phyloP scores from a whole-genome alignment of 2,888 invertebrate species.

The Thelaira solivaga region DNA sequence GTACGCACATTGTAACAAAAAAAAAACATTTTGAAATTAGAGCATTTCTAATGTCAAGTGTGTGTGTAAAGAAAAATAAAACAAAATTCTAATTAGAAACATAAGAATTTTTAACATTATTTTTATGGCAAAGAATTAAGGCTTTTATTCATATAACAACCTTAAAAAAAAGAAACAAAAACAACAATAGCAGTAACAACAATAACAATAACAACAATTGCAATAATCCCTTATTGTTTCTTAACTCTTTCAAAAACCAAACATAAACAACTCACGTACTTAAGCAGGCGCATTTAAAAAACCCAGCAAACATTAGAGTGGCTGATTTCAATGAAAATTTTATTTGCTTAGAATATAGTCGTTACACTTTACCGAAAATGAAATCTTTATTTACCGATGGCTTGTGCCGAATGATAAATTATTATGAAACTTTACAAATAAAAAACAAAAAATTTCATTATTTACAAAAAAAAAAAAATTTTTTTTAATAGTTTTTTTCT shows the following conservation, averaged over 20 bases:
- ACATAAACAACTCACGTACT: neutral
- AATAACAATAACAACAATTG: conserved; percentile 21
- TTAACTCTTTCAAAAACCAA: conserved; percentile 21
- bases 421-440: too few relatives aligned
- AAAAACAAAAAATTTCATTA: too few relatives aligned
- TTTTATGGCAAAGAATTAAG: conserved; percentile 42
- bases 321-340: too few relatives aligned
- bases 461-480: too few relatives aligned
- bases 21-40: conserved; percentile 52
- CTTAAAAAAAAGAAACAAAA: too few relatives aligned
- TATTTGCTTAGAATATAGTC: too few relatives aligned
- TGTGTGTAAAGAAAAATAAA: neutral
- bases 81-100: conserved; percentile 53
- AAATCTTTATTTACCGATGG: too few relatives aligned
- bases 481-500: too few relatives aligned
- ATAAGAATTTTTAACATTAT: conserved; percentile 53
- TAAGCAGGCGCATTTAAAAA: too few relatives aligned
- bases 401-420: too few relatives aligned
- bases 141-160: conserved; percentile 32
- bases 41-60: conserved; percentile 50
- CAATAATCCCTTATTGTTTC: conserved; percentile 44
- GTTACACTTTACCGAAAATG: too few relatives aligned
- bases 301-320: too few relatives aligned
- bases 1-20: conserved; percentile 31
- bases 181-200: neutral